Conservation (phyloP, 2,113 vertebrate species). For the Bombycilla garrulus region DNA sequence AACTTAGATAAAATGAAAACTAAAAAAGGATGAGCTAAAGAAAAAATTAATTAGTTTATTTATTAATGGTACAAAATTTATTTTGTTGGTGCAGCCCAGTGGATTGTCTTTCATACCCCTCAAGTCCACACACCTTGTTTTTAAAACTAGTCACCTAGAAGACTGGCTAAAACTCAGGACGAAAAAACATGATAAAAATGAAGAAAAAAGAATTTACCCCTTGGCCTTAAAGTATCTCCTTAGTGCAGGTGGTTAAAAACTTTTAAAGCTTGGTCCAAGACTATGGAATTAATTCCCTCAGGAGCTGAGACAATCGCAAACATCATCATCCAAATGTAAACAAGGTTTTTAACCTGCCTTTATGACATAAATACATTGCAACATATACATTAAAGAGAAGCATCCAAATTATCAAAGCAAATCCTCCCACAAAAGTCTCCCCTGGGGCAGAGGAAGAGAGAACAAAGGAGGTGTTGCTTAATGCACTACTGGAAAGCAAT, state of each 20-base stretch:
- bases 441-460: slow-evolving; percentile 48
- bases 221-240: not conserved
- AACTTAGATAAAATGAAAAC: not conserved
- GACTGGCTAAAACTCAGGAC: not conserved
- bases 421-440: not conserved
- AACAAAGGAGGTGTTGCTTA: slow-evolving; percentile 31
- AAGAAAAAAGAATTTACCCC: not conserved
- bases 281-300: slow-evolving; percentile 23
- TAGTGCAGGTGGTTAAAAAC: not conserved
- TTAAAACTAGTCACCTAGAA: not conserved
- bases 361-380: slow-evolving; percentile 48
- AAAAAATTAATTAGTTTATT: not conserved
- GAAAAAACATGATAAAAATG: not conserved
- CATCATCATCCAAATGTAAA: slow-evolving; percentile 18
- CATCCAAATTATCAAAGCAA: slow-evolving; percentile 39
- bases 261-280: not conserved
- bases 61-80: not conserved
- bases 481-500: slow-evolving; percentile 4
- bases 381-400: slow-evolving; percentile 37
- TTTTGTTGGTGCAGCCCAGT: not conserved
- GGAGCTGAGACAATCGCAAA: not conserved
- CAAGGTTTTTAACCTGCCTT: slow-evolving; percentile 18
- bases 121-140: not conserved
- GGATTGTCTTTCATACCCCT: not conserved
- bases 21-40: not conserved